These are phyloP conservation scores for Galeopsomyia nigrocyanea DNA, from an alignment of 2,888 invertebrate species.

Conservation along the genomic window DNA sequence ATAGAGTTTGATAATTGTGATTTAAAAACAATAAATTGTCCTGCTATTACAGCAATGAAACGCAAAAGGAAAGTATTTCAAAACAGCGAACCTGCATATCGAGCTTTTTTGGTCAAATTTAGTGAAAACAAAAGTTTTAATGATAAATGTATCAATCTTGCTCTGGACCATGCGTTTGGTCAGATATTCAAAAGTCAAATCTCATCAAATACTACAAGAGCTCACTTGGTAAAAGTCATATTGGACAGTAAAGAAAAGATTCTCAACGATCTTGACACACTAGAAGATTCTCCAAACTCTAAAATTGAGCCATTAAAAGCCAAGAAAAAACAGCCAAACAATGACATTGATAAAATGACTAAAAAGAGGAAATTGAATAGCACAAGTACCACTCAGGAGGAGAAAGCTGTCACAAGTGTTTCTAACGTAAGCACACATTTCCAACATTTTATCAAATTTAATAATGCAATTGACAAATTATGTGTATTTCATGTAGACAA, in stretches of 20 bases:
- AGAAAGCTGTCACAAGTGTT: background rate
- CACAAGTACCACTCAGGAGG: no score
- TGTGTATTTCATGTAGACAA: no score
- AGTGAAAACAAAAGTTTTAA: background rate
- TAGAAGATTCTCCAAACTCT: background rate
- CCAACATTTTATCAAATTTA: no score
- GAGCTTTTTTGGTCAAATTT: slow-evolving; percentile 3
- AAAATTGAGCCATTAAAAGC: background rate
- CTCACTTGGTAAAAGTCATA: background rate
- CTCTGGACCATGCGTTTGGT: background rate
- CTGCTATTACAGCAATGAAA: no score
- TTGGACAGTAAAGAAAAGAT: background rate
- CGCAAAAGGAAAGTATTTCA: background rate
- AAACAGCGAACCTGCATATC: background rate
- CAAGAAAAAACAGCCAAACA: no score
- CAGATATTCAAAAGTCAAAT: background rate
- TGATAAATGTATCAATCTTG: background rate
- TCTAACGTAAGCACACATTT: background rate
- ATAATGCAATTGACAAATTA: background rate
- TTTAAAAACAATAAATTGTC: no score
- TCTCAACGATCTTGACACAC: background rate
- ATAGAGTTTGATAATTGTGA: no score
- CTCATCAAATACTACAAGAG: background rate
- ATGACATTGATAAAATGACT: background rate
- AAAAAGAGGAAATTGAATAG: background rate